Evolutionary conservation across 1,140 invertebrate species (phyloP), one percentile per base, ranked within the genome.

Genomic region (Cylas formicarius): DNA sequence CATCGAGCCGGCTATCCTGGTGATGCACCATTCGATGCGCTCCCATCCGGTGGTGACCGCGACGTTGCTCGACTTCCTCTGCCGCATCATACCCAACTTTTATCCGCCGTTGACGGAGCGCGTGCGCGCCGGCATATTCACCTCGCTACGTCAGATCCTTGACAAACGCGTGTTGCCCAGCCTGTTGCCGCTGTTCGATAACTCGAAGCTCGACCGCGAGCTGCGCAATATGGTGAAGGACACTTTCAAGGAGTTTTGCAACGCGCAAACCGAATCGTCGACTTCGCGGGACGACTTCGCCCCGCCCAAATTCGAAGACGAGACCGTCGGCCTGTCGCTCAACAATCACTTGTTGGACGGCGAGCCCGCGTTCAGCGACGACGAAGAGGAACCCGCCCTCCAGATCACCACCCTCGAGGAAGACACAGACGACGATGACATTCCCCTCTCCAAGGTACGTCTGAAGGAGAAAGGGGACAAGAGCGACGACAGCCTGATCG

Each of bases 11-110:
- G 93, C 90, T 7, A 96, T 97, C 63, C 74, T 98, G 43, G 91
- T 97, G 1, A 98, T 97, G 92, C 89, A 92, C 66, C 88, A 97
- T 73, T 96, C 91, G 23, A 90, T 97, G 76, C 78, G 89, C 63
- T 90, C 89, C 57, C 93, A 97, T 76, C 90, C 93, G 27, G 85
- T 86, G 26, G 91, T 97, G 44, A 96, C 92, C 55, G 90, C 89
- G 32, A 94, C 90, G 8, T 72, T 97, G 33, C 69, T 97, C 47
- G 93, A 97, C 70, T 98, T 97, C 70, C 73, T 98, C 32, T 96
- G 92, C 71, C 73, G 94, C 74, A 94, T 97, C 58, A 92, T 94
- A 68, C 81, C 86, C 47, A 90, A 94, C 66, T 97, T 94, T 68
- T 90, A 86, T 72, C 86, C 90, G 32, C 73, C 80, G 33, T 74